Percentiles rank a stretch among this genome's conserved stretches.
Evolutionary conservation across 2,113 vertebrate genomes (phyloP).

Genomic region (Ammodytes marinus): DNA sequence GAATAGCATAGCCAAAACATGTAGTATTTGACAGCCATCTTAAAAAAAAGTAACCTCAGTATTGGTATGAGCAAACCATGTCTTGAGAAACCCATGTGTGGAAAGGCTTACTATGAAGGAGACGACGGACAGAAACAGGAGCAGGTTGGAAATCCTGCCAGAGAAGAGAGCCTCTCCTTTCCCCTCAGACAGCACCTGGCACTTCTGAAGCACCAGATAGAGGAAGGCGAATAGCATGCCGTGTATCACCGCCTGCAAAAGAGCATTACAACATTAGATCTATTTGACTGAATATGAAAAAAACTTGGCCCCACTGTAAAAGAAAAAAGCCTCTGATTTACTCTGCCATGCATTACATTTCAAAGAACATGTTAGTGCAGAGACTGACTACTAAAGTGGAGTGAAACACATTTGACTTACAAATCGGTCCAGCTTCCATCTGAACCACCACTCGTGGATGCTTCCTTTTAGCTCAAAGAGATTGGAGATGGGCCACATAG

Average conservation of each 20-base stretch:
- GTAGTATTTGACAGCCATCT: neutral
- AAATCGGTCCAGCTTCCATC: conserved; percentile 97
- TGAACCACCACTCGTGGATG: conserved; percentile 98
- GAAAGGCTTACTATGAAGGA: conserved; percentile 91
- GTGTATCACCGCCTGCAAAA: conserved; percentile 91
- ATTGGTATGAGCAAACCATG: neutral
- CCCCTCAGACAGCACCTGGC: conserved; percentile 91
- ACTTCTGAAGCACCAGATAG: conserved; percentile 94
- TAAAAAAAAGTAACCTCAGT: neutral
- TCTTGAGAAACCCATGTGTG: neutral
- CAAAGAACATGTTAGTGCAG: neutral
- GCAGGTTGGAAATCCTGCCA: conserved; percentile 90
- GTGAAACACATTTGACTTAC: conserved; percentile 83
- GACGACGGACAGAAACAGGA: conserved; percentile 92
- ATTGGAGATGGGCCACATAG: conserved; percentile 94
- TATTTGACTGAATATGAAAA: conserved; percentile 1
- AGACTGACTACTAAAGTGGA: neutral
- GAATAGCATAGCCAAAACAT: neutral
- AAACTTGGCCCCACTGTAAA: neutral
- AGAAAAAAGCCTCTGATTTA: neutral
- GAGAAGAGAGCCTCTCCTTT: conserved; percentile 95
- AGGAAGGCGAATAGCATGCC: conserved; percentile 97
- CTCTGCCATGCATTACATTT: neutral
- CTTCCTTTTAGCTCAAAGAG: conserved; percentile 95
- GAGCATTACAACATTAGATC: neutral